Percentiles rank a stretch among this genome's conserved stretches.
Evolutionary conservation across 2,888 invertebrate genomes (phyloP).

Genomic region (Drosophila testacea): DNA sequence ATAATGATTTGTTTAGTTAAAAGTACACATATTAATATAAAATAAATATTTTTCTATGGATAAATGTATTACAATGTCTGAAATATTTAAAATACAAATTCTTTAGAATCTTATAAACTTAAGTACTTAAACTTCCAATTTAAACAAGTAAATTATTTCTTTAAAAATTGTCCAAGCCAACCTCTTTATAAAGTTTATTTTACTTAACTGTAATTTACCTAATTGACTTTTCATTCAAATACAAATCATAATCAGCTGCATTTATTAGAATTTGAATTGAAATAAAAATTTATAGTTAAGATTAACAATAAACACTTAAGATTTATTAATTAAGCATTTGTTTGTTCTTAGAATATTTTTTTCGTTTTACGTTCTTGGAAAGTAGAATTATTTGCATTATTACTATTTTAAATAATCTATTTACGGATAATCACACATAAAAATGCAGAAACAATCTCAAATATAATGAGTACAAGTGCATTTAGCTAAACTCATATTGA

Average conservation of each 20-base stretch:
- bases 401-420: background rate
- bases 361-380: too few species aligned
- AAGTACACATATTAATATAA: too few species aligned
- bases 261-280: background rate
- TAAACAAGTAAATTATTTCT: background rate
- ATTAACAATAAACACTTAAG: background rate
- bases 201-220: background rate
- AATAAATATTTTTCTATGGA: too few species aligned
- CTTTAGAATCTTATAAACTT: too few species aligned
- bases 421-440: background rate
- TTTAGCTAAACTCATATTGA: conserved; percentile 18
- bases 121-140: background rate
- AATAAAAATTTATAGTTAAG: background rate
- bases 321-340: conserved; percentile 2
- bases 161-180: background rate
- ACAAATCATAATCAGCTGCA: background rate
- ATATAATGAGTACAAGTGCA: background rate
- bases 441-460: conserved; percentile 7
- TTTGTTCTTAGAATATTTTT: background rate
- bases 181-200: background rate
- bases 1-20: too few species aligned
- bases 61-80: too few species aligned
- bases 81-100: too few species aligned
- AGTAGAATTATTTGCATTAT: too few species aligned
- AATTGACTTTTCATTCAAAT: background rate